Evolutionary conservation across 2,888 invertebrate genomes (phyloP).

Genomic region (Pheosia gnoma): DNA sequence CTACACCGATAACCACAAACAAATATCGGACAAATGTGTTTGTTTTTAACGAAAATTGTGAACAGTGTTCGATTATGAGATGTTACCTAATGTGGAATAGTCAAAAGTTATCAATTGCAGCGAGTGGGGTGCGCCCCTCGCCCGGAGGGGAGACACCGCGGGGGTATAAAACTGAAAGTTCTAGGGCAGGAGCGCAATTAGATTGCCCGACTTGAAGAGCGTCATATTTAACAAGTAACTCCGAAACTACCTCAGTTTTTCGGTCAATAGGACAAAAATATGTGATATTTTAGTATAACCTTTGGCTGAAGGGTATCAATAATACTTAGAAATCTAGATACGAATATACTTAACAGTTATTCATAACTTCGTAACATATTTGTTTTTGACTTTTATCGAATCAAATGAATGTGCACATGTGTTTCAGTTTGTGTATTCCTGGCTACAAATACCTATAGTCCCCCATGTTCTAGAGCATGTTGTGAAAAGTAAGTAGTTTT

Average conservation of each 20-base stretch:
- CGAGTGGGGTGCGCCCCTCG: constrained; percentile 18
- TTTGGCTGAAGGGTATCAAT: background rate
- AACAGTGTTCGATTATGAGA: constrained; percentile 13
- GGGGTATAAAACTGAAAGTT: constrained; percentile 52
- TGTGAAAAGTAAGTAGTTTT: too few species aligned
- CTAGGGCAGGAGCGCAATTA: constrained; percentile 55
- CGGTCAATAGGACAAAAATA: background rate
- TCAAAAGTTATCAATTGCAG: constrained; percentile 43
- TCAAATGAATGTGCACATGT: too few species aligned
- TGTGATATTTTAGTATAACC: background rate
- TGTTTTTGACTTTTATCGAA: too few species aligned
- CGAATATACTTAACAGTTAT: too few species aligned
- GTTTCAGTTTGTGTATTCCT: too few species aligned
- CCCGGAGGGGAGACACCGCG: constrained; percentile 22
- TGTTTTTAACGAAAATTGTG: constrained; percentile 14
- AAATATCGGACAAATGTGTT: constrained; percentile 5
- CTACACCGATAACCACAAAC: background rate
- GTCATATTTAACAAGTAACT: constrained; percentile 34
- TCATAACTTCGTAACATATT: too few species aligned
- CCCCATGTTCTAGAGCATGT: too few species aligned
- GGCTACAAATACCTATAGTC: too few species aligned
- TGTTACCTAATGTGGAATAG: constrained; percentile 34
- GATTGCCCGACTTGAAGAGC: constrained; percentile 43
- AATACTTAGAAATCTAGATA: too few species aligned
- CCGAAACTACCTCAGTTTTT: background rate